Percentiles rank a stretch among this genome's conserved stretches.
These are phyloP conservation scores for Magallana angulata DNA, from an alignment of 1,140 invertebrate genomes.

Conservation along the genomic window DNA sequence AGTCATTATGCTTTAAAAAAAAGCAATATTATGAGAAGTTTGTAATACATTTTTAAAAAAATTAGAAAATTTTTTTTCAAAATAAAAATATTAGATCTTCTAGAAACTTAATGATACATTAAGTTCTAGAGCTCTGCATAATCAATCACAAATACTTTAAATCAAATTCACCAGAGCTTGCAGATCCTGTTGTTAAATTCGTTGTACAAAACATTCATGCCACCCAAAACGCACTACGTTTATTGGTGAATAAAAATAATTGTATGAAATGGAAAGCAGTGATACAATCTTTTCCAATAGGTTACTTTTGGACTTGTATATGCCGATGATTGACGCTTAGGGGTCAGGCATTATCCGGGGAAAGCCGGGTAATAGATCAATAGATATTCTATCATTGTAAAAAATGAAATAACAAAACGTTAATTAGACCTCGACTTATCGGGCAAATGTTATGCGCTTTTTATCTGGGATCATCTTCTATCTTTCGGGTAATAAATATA, in stretches of 20 bases:
- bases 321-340: background rate
- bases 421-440: constrained; percentile 21
- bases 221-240: background rate
- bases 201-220: background rate
- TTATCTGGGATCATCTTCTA: constrained; percentile 37
- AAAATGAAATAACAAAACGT: constrained; percentile 35
- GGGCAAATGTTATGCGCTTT: constrained; percentile 21
- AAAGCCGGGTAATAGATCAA: constrained; percentile 27
- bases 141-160: too few species aligned
- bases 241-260: too few species aligned
- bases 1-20: too few species aligned
- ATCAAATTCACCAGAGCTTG: too few species aligned
- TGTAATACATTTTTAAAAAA: too few species aligned
- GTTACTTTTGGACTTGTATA: background rate
- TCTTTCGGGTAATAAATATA: constrained; percentile 36
- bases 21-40: too few species aligned
- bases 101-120: too few species aligned
- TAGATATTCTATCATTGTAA: constrained; percentile 26
- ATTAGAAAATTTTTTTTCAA: too few species aligned
- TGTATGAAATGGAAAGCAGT: background rate
- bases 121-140: too few species aligned
- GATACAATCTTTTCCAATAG: background rate
- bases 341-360: background rate
- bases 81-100: too few species aligned
- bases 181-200: background rate